Conservation (phyloP, 2,797 vertebrate genomes). For the Sebastes elongatus region DNA sequence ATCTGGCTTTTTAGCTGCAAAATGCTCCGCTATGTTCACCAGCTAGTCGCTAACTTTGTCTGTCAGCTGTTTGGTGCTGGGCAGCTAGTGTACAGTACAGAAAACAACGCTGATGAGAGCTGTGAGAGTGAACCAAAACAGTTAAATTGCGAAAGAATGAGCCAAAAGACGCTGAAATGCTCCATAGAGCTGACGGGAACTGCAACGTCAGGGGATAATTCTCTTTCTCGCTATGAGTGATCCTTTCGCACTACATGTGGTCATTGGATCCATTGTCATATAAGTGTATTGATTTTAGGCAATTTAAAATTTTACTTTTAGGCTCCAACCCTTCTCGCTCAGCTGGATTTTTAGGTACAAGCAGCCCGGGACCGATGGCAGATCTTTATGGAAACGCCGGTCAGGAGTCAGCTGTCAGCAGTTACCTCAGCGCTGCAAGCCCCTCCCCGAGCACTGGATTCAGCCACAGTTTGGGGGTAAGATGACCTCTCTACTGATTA, state of each 20-base stretch:
- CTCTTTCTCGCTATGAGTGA: neutral
- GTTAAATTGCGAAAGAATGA: neutral
- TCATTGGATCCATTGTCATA: neutral
- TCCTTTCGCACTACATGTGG: neutral
- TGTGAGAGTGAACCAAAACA: neutral
- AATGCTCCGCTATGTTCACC: neutral
- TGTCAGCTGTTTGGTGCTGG: neutral
- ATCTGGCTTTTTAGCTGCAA: neutral
- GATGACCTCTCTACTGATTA: neutral
- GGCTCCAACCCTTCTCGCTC: constrained; percentile 94
- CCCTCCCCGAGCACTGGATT: constrained; percentile 97
- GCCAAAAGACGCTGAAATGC: neutral
- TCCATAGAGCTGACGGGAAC: neutral
- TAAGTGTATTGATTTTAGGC: neutral
- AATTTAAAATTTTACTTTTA: constrained; percentile 49
- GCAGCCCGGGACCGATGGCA: constrained; percentile 98
- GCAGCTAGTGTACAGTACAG: neutral
- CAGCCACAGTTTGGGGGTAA: constrained; percentile 97
- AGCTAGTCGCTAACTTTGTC: neutral
- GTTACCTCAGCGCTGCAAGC: constrained; percentile 98
- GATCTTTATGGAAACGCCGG: constrained; percentile 94
- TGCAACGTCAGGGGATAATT: neutral
- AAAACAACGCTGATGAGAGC: neutral
- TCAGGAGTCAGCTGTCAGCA: constrained; percentile 97
- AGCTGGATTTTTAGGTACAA: constrained; percentile 96